A percentile compares a stretch with the other conserved stretches of the same genome.
phyloP scores from a whole-genome alignment of 2,888 invertebrate species.

The Pterostichus madidus region DNA sequence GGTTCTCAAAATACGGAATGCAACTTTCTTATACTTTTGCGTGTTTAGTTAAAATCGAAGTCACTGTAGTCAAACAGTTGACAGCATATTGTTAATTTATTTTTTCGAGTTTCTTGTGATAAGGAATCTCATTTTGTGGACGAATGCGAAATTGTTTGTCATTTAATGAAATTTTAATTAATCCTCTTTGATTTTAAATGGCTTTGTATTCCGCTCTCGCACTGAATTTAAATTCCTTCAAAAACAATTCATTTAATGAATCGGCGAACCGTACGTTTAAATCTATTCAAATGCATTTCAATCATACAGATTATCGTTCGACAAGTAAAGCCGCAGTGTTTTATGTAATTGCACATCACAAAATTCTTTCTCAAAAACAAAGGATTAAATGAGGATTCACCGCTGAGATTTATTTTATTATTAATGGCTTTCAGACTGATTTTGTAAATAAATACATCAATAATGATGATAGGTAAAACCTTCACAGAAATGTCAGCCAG shows the following conservation, averaged over 20 bases:
- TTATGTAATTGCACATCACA: conserved; percentile 20
- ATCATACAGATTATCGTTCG: conserved; percentile 46
- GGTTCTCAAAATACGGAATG: too few species aligned
- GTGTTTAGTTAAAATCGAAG: not conserved
- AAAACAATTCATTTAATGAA: conserved; percentile 60
- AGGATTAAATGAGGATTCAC: conserved; percentile 20
- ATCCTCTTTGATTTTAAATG: conserved; percentile 59
- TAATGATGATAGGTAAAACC: not conserved
- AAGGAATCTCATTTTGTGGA: conserved; percentile 21
- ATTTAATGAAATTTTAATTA: conserved; percentile 61
- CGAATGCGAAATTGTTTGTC: conserved; percentile 37
- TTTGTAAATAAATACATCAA: conserved; percentile 3
- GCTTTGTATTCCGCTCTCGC: conserved; percentile 49
- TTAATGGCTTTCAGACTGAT: conserved; percentile 3
- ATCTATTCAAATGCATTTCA: conserved; percentile 53
- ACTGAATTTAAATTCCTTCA: conserved; percentile 57
- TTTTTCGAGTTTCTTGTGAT: not conserved
- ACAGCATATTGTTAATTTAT: conserved; percentile 11
- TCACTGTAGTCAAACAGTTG: not conserved
- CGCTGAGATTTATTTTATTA: conserved; percentile 38
- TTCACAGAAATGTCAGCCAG: too few species aligned
- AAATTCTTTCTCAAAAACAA: conserved; percentile 29
- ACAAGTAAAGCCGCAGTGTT: conserved; percentile 20
- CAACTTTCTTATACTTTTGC: too few species aligned
- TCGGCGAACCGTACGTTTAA: conserved; percentile 41